Percentiles rank a stretch among this genome's conserved stretches.
These are phyloP conservation scores for Siderastrea siderea DNA, from an alignment of 92 coral and sea anemone species.

Conservation along the genomic window DNA sequence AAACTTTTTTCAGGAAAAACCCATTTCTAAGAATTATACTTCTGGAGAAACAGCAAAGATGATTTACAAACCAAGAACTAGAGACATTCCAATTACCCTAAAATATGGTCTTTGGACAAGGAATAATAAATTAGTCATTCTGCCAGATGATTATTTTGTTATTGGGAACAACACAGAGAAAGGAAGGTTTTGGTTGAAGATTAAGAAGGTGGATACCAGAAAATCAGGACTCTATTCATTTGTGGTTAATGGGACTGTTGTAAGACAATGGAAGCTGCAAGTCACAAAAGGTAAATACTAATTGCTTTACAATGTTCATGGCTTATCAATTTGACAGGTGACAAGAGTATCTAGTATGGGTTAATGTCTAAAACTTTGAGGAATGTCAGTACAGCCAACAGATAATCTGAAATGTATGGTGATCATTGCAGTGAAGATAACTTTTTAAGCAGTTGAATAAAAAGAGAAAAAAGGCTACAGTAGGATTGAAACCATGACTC, in stretches of 20 bases:
- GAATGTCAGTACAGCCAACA: not conserved
- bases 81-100: not conserved
- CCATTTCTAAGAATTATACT: not conserved
- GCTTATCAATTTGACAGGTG: too few species aligned
- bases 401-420: too few species aligned
- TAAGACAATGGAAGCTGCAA: conserved; percentile 22
- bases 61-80: not conserved
- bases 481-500: too few species aligned
- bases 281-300: conserved; percentile 18
- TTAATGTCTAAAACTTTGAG: too few species aligned
- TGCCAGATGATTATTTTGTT: not conserved
- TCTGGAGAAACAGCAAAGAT: not conserved
- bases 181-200: conserved; percentile 31
- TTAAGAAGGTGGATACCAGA: conserved; percentile 6
- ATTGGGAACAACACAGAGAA: conserved; percentile 22
- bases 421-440: too few species aligned
- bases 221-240: conserved; percentile 40
- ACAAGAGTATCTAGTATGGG: too few species aligned
- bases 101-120: conserved; percentile 16
- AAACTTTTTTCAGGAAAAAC: not conserved
- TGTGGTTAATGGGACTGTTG: conserved; percentile 19
- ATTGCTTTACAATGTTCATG: not conserved
- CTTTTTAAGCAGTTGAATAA: too few species aligned
- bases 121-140: not conserved
- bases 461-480: too few species aligned